phyloP scores from a whole-genome alignment of 2,888 invertebrate species.

The Sericinus montela region DNA sequence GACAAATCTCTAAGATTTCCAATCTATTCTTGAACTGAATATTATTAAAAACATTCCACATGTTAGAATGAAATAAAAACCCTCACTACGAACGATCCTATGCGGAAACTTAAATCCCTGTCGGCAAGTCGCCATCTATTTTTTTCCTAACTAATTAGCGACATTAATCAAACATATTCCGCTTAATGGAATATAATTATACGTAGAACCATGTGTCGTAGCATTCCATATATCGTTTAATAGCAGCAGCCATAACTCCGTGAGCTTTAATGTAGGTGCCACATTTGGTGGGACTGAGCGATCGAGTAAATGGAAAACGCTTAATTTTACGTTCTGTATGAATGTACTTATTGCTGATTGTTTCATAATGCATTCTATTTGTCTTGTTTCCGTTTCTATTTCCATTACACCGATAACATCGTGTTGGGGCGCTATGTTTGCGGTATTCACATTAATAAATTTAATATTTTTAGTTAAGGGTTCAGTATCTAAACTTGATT shows the following conservation, averaged over 20 bases:
- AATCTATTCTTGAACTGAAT: too few species aligned
- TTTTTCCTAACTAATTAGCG: neutral
- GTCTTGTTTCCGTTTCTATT: slow-evolving; percentile 17
- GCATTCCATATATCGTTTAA: slow-evolving; percentile 14
- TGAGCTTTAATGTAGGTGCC: slow-evolving; percentile 17
- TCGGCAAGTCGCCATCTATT: neutral
- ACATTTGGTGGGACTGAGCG: slow-evolving; percentile 16
- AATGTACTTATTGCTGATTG: slow-evolving; percentile 14
- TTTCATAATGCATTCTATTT: slow-evolving; percentile 18
- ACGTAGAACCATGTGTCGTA: neutral
- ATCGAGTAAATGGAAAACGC: slow-evolving; percentile 21
- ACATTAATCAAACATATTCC: neutral
- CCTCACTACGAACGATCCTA: too few species aligned
- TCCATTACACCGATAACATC: slow-evolving; percentile 8
- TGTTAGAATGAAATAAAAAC: too few species aligned
- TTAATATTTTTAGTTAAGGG: neutral
- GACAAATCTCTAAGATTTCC: too few species aligned
- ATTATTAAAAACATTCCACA: too few species aligned
- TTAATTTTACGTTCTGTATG: slow-evolving; percentile 22
- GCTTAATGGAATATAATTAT: neutral
- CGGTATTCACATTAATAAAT: neutral
- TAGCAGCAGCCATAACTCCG: slow-evolving; percentile 9
- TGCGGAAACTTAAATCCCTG: neutral
- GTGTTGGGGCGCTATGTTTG: neutral
- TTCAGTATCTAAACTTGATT: neutral